Evolutionary conservation across 2,797 vertebrate species (phyloP), one percentile per base, ranked within the genome.

Genomic region (Phrynocephalus guinanensis): DNA sequence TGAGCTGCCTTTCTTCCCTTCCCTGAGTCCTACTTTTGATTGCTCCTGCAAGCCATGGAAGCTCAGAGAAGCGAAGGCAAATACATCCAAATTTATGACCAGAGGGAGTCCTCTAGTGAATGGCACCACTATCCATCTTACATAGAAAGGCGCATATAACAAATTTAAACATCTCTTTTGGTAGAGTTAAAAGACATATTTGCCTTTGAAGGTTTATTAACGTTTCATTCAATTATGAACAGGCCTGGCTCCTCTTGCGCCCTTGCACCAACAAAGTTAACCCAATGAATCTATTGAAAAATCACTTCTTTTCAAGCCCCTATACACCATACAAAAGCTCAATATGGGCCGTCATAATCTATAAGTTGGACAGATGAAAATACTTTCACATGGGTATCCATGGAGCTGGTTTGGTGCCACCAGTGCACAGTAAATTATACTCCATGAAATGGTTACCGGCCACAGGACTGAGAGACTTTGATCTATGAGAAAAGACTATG

Each of bases 191-290:
- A 95, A 94, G 85, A 91, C 63, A 90, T 79, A 79, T 91, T 77
- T 89, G 79, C 83, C 94, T 94, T 94, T 92, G 89, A n/a, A 93
- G 87, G 79, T 89, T 95, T 93, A 93, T 93, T 93, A 91, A 71
- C 77, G 87, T 90, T 93, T 90, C 88, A 91, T 87, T 91, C 91
- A 89, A 92, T 93, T 93, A 92, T 91, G 76, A 87, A 90, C 85
- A 66, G 92, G 90, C 87, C 83, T 84, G 92, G 75, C 81, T 88
- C 80, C 71, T 92, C 93, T 93, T 66, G 91, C 44, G 92, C 33
- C 84, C 60, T 80, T 90, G 89, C 91, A 94, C 93, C 89, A 92
- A 67, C 72, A 91, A 92, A 79, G 26, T 86, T 90, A 92, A 94
- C 89, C 7, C 0, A 15, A 91, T 87, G 82, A 70, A 89, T 92